These are phyloP conservation scores for Aricia agestis DNA, from an alignment of 1,140 invertebrate genomes.

Conservation along the genomic window DNA sequence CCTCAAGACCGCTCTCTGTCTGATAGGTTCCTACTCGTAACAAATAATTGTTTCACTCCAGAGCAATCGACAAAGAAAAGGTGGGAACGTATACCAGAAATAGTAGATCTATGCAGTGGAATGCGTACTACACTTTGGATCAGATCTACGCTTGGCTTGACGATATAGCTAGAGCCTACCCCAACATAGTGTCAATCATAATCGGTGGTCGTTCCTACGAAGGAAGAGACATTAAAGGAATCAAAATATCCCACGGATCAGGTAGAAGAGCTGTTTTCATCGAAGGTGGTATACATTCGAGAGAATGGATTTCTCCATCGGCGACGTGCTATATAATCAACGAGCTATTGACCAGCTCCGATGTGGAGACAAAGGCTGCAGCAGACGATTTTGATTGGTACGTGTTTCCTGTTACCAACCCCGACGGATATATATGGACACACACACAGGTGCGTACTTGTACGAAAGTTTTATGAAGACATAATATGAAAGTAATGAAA, in stretches of 20 bases:
- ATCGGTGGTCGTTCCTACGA: slow-evolving; percentile 77
- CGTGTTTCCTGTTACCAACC: slow-evolving; percentile 82
- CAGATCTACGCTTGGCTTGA: slow-evolving; percentile 68
- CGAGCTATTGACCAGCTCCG: slow-evolving; percentile 74
- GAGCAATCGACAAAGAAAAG: slow-evolving; percentile 48
- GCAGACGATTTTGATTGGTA: slow-evolving; percentile 83
- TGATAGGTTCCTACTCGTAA: too few species aligned
- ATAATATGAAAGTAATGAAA: too few species aligned
- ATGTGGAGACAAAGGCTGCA: slow-evolving; percentile 64
- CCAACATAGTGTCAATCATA: slow-evolving; percentile 64
- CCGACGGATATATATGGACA: slow-evolving; percentile 82
- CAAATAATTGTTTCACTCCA: slow-evolving; percentile 28
- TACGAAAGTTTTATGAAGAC: not conserved
- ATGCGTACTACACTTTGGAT: slow-evolving; percentile 72
- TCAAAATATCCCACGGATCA: slow-evolving; percentile 77
- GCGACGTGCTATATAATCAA: slow-evolving; percentile 79
- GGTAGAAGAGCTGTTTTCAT: slow-evolving; percentile 70
- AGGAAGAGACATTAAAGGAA: slow-evolving; percentile 78
- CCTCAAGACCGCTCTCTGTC: too few species aligned
- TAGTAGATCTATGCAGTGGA: slow-evolving; percentile 60
- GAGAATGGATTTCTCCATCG: slow-evolving; percentile 83
- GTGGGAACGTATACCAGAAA: slow-evolving; percentile 42
- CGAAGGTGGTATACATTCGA: slow-evolving; percentile 80
- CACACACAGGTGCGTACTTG: slow-evolving; percentile 35
- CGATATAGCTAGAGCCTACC: slow-evolving; percentile 61